A percentile compares a stretch with the other conserved stretches of the same genome.
Evolutionary conservation across 2,888 invertebrate genomes (phyloP).

Genomic region (Ichneumoninae sp.): DNA sequence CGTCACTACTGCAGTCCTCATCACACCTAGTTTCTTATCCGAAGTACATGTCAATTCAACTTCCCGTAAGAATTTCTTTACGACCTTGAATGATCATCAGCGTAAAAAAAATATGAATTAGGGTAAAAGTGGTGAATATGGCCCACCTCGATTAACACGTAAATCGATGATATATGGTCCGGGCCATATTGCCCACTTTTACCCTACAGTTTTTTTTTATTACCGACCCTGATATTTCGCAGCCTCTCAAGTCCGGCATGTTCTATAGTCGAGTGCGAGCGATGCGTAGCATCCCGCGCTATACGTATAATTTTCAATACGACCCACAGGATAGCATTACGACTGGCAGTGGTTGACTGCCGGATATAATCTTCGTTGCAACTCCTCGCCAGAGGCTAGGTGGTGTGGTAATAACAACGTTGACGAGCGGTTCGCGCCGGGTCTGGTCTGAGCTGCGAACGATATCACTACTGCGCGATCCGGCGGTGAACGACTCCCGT

Average conservation of each 20-base stretch:
- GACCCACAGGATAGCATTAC: conserved; percentile 2
- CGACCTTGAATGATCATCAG: not conserved
- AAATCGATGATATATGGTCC: no score
- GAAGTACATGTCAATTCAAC: not conserved
- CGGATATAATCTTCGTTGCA: conserved; percentile 1
- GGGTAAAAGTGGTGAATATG: no score
- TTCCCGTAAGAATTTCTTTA: not conserved
- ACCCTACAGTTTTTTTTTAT: not conserved
- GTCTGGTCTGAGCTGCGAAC: conserved; percentile 53
- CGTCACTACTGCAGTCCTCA: no score
- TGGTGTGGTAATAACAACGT: conserved; percentile 26
- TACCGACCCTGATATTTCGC: not conserved
- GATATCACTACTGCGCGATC: conserved; percentile 46
- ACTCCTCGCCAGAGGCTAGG: not conserved
- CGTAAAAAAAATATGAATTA: not conserved
- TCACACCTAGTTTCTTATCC: not conserved
- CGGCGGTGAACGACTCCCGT: conserved; percentile 45
- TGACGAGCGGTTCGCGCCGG: conserved; percentile 20
- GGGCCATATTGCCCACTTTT: no score
- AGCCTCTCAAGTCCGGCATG: not conserved
- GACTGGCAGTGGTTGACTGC: conserved; percentile 14
- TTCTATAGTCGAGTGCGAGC: not conserved
- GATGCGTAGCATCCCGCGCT: not conserved
- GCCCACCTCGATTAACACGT: no score
- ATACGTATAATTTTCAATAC: not conserved